These are phyloP conservation scores for Calidris pugnax DNA, from an alignment of 2,113 vertebrate genomes.

Conservation along the genomic window DNA sequence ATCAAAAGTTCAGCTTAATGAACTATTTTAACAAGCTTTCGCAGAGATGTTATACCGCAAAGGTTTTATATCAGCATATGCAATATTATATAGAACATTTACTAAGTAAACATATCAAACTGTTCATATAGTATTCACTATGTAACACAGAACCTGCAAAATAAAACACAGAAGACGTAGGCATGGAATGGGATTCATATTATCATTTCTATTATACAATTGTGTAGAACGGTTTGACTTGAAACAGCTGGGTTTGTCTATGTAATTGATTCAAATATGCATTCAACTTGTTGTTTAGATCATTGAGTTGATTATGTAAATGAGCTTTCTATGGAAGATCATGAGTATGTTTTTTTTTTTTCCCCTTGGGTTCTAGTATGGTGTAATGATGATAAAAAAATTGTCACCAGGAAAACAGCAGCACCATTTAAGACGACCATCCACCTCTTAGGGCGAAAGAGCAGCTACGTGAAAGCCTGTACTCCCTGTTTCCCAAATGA, in stretches of 20 bases:
- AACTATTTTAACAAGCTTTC: not conserved
- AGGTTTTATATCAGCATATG: not conserved
- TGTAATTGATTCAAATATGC: constrained; percentile 17
- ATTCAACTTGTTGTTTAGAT: constrained; percentile 22
- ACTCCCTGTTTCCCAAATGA: not conserved
- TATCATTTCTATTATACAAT: not conserved
- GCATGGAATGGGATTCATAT: not conserved
- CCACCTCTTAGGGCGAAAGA: not conserved
- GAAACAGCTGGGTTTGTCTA: constrained; percentile 35
- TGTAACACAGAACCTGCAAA: not conserved
- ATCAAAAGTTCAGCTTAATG: not conserved
- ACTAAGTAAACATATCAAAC: not conserved
- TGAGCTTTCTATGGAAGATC: not conserved
- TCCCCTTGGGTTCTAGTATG: not conserved
- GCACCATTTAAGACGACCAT: not conserved
- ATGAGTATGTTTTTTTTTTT: not conserved
- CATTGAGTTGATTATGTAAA: not conserved
- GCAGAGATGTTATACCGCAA: not conserved
- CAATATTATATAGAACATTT: not conserved
- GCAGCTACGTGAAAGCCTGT: not conserved
- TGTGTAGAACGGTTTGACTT: not conserved
- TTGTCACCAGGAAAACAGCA: not conserved
- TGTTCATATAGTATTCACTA: not conserved
- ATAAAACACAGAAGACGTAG: not conserved
- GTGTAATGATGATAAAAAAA: not conserved